Evolutionary conservation across 2,888 invertebrate species (phyloP), one percentile per base, ranked within the genome.

Genomic region (Oxystoma pomonae): DNA sequence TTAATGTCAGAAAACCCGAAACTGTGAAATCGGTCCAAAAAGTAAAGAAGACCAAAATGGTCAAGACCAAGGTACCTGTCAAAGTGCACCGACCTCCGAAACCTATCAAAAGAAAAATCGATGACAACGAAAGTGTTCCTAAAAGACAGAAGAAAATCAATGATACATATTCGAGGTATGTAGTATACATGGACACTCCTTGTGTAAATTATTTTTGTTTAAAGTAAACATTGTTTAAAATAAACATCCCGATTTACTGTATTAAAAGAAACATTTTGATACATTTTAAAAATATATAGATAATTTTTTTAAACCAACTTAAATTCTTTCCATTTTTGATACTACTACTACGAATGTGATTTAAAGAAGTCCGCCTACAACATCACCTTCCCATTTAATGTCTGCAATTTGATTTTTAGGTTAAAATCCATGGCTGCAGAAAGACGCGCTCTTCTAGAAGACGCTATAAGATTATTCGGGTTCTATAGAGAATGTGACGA

Each of bases 401-500:
- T n/a, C n/a, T n/a, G n/a, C n/a, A n/a, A n/a, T n/a, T n/a, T n/a
- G n/a, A n/a, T n/a, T 35, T 35, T 35, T 35, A 89, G 94, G 70
- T 85, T 98, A 2, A 86, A 90, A 61, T 87, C 91, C 63, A 84
- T 94, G 65, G 94, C 96, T 0, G 83, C 88, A 72, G 87, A 89
- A 20, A 86, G 98, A 0, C 90, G 92, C 68, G 89, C 90, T 0
- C 86, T 94, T 51, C 83, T 98, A 2, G 94, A 95, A 71, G 98
- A 98, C 76, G 92, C 97, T 0, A 94, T 96, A 71, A 87, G 93
- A 71, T 82, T 98, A 63, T 97, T 92, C 81, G 91, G 91, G 60
- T 97, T 98, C 83, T 96, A 94, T 81, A 88, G 93, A 9, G 98
- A 98, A 77, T 98, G 98, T 80, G 97, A 98, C 74, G 96, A 96